These are phyloP conservation scores for Diachasma alloeum DNA, from an alignment of 1,140 invertebrate genomes.

Conservation along the genomic window DNA sequence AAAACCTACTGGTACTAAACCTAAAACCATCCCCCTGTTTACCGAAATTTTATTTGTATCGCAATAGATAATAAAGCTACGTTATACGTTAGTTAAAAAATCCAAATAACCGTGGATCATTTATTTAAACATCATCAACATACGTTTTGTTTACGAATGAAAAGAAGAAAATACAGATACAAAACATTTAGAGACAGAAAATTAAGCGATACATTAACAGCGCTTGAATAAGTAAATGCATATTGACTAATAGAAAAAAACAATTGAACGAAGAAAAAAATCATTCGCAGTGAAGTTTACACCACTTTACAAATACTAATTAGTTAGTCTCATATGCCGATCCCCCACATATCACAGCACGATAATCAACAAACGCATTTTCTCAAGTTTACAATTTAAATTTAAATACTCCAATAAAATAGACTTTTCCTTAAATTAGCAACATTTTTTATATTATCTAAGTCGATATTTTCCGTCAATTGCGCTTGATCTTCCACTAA, in stretches of 20 bases:
- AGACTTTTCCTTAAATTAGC: conserved; percentile 43
- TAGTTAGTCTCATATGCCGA: conserved; percentile 39
- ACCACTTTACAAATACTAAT: neutral
- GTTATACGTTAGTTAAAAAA: neutral
- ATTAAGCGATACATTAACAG: conserved; percentile 20
- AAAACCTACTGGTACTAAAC: conserved; percentile 89
- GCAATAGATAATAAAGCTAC: conserved; percentile 23
- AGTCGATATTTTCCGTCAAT: conserved; percentile 32
- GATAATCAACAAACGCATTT: conserved; percentile 52
- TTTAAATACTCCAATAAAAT: conserved; percentile 50
- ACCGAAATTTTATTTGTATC: conserved; percentile 7
- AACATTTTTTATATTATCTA: conserved; percentile 37
- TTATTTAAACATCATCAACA: conserved; percentile 2
- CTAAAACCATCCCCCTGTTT: neutral
- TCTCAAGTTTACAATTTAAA: conserved; percentile 25
- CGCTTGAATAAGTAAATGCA: conserved; percentile 17
- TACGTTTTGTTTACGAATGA: conserved; percentile 40
- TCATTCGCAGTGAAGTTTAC: conserved; percentile 2
- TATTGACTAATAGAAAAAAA: conserved; percentile 13
- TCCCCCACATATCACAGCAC: conserved; percentile 55
- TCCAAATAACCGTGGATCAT: neutral
- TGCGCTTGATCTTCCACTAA: neutral
- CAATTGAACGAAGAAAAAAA: neutral
- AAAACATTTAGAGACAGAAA: conserved; percentile 20
- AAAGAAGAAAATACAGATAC: conserved; percentile 30